Evolutionary conservation across 2,797 vertebrate species (phyloP), one percentile per base, ranked within the genome.

Genomic region (Amniataba percoides): DNA sequence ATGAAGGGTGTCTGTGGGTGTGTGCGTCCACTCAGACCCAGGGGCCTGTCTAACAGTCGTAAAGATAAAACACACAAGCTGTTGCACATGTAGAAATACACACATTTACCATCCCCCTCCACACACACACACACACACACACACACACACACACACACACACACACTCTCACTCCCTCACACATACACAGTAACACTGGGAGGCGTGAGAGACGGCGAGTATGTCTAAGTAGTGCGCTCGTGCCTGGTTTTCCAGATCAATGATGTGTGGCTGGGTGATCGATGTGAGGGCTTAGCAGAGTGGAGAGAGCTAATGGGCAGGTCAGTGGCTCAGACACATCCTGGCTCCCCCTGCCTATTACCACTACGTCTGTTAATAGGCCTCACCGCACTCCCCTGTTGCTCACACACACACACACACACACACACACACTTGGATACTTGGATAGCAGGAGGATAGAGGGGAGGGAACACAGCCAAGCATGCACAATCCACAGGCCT

Each of bases 211-310:
- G 88, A 73, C 25, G 19, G 75, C 80, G 88, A 71, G 82, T 87
- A 72, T 78, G 90, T 94, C 93, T 96, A 92, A 96, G 95, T 94
- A 90, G 90, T 93, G 88, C 81, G 89, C 94, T 94, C 90, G 92
- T 94, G 94, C 93, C 96, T 95, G 93, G 91, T 97, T 96, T 96
- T 94, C 95, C 92, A 92, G 95, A 96, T 96, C 94, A 94, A 93
- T 96, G 95, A 94, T 94, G 93, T 95, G 88, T 91, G 91, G 92
- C 93, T 93, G 89, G 90, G 90, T 90, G 95, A 96, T 96, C 93
- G 92, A 95, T 96, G 96, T 91, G 93, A 92, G 92, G 92, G 92
- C 93, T 95, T 86, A 87, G 89, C 87, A 80, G 90, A 92, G 92
- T 92, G 90, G 93, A 93, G 89, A 71, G 80, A 83, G 92, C 87